These are phyloP conservation scores for Chloroceryle inda DNA, from an alignment of 2,797 vertebrate species.

Conservation along the genomic window DNA sequence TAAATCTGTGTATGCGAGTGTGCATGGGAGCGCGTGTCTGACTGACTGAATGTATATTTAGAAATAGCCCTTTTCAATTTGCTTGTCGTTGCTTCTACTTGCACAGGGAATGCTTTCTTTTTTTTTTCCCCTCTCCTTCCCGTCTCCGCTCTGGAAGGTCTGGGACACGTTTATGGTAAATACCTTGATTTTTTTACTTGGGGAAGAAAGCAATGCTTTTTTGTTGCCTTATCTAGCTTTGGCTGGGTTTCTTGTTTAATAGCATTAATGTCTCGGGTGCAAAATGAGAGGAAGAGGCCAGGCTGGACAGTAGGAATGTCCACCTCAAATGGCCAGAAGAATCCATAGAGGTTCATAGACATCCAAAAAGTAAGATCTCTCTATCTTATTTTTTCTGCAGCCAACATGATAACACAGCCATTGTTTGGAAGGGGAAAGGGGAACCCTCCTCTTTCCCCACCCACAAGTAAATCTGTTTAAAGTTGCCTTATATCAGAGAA, in stretches of 20 bases:
- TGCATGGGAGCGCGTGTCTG: conserved; percentile 37
- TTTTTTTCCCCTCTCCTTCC: background rate
- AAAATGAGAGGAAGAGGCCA: conserved; percentile 58
- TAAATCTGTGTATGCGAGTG: conserved; percentile 17
- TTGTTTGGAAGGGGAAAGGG: conserved; percentile 53
- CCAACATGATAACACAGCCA: conserved; percentile 71
- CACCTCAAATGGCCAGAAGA: conserved; percentile 40
- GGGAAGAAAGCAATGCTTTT: conserved; percentile 82
- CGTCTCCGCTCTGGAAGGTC: conserved; percentile 30
- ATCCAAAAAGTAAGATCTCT: conserved; percentile 42
- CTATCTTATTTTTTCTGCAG: conserved; percentile 60
- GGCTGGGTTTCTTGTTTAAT: conserved; percentile 83
- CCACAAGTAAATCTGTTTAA: conserved; percentile 75
- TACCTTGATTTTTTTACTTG: conserved; percentile 80
- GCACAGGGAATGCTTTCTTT: conserved; percentile 62
- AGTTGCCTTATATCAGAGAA: conserved; percentile 84
- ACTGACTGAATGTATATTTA: conserved; percentile 67
- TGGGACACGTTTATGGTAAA: conserved; percentile 61
- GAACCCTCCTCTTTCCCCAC: conserved; percentile 21
- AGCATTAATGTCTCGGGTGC: conserved; percentile 73
- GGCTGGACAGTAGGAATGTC: conserved; percentile 60
- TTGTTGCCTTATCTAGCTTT: conserved; percentile 86
- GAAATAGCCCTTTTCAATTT: conserved; percentile 61
- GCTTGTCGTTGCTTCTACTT: conserved; percentile 66
- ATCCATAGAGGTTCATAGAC: conserved; percentile 41